Base-by-base conservation (phyloP, 2,113 vertebrate species). In the Pholis gunnellus region DNA sequence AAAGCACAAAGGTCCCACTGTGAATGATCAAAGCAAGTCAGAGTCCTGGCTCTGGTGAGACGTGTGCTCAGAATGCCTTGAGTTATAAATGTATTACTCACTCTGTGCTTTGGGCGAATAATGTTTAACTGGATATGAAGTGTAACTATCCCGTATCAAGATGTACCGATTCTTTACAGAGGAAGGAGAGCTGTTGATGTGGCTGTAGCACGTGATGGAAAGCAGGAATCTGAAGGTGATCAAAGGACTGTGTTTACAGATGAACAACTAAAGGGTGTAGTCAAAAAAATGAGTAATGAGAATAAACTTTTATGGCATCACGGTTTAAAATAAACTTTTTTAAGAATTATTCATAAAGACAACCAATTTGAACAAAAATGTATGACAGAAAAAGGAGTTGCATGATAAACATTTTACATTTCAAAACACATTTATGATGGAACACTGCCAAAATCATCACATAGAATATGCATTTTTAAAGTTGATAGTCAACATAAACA, bases 1-100 rank as follows among this genome's bases (percentile, higher is more conserved):
- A 59, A 56, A 76, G 83, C 60, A 67, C 85, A 85, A 90, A 92
- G 88, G 82, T 89, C 85, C 66, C 14, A 9, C 78, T 79, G 83
- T 52, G 82, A 82, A 67, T 46, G 72, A 78, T 79, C 56, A 81
- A 86, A 89, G 60, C 65, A 57, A 15, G 38, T 67, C 72, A 65
- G 18, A 60, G 59, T 72, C 61, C 69, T 59, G 40, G 82, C 79
- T 57, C 8, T 1, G n/a, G 38, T 66, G 59, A 56, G 68, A 84
- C 31, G 44, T 64, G 66, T 34, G 29, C 46, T 70, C 44, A 10
- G 34, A 79, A 38, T 7, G 63, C 14, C 25, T 14, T 10, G 9
- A 7, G 85, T 85, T 81, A 88, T 89, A 72, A 90, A 79, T 83
- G 73, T 64, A 48, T 91, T 52, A 83, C 75, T 80, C 72, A 60